Percentiles rank a stretch among this genome's conserved stretches.
Conservation (phyloP, 2,113 vertebrate species). For the Calcarius ornatus region DNA sequence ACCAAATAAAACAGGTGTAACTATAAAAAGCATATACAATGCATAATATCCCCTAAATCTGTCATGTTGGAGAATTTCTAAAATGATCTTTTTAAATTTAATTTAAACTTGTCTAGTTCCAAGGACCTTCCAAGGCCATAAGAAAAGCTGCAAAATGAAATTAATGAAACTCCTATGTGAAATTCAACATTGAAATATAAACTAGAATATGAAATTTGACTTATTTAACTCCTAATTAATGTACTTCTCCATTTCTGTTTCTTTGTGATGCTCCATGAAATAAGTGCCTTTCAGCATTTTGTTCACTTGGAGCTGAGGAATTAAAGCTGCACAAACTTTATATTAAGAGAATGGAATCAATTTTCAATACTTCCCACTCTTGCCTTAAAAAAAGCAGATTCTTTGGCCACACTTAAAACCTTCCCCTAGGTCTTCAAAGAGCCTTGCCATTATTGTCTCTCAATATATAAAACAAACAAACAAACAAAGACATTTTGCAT, state of each 20-base stretch:
- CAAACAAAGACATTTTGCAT: not conserved
- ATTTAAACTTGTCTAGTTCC: not conserved
- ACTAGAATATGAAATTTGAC: not conserved
- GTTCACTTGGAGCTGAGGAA: not conserved
- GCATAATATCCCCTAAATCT: not conserved
- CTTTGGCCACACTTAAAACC: not conserved
- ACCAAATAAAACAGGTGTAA: not conserved
- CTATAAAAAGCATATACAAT: not conserved
- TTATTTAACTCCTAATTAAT: not conserved
- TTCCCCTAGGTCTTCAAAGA: not conserved
- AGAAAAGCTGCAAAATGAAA: not conserved
- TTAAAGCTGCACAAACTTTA: not conserved
- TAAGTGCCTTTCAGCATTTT: not conserved
- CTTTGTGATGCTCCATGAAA: not conserved
- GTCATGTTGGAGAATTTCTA: not conserved
- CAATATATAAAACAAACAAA: not conserved
- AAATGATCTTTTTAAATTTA: not conserved
- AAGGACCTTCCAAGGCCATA: not conserved
- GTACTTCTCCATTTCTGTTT: not conserved
- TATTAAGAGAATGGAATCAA: not conserved
- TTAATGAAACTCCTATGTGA: not conserved
- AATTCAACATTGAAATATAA: slow-evolving; percentile 14
- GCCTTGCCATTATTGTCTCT: not conserved
- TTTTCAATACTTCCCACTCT: not conserved
- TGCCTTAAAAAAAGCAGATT: not conserved